Base-by-base conservation (phyloP, 2,113 vertebrate species). In the Hirundichthys speculiger region DNA sequence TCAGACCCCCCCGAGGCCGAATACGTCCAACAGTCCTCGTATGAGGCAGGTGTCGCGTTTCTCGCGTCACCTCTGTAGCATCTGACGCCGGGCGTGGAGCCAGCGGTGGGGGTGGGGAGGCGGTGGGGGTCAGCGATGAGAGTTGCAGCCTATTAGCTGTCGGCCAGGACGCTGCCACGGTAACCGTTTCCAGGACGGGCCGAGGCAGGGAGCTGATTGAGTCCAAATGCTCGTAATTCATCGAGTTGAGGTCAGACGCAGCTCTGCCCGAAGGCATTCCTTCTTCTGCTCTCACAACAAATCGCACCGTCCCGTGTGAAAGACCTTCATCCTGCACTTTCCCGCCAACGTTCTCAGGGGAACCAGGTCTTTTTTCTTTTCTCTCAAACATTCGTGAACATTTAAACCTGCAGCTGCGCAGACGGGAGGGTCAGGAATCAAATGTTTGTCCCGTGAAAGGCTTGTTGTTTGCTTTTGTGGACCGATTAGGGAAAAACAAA, bases 171-270 rank as follows among this genome's bases (percentile, higher is more conserved):
- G 65, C 58, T 60, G 66, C 70, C 49, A 45, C 55, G 69, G 84
- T 65, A 78, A 79, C 69, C 0, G 74, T 80, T 64, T 21, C 71
- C 66, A 27, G 34, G 40, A 0, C 6, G 27, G 34, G 40, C 0
- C 6, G 27, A 53, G 24, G 0, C 30, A 47, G 46, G 25, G 48
- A 10, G 40, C 30, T 34, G 30, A 34, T 10, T 7, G 60, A 70
- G 66, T 69, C 75, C 79, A 79, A 84, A 77, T 77, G 81, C 59
- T 63, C 22, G 46, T 46, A 74, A 76, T 71, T 79, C 51, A 69
- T 40, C 0, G 13, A 40, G 61, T 71, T 64, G 49, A 69, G 38
- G 41, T 11, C 8, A 18, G 43, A 43, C 40, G n/a, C 24, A 64
- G 52, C 48, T 60, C 55, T 34, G 46, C 30, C 47, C 20, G 0